A percentile compares a stretch with the other conserved stretches of the same genome.
These are phyloP conservation scores for Albula glossodonta DNA, from an alignment of 2,113 vertebrate genomes.

Conservation along the genomic window DNA sequence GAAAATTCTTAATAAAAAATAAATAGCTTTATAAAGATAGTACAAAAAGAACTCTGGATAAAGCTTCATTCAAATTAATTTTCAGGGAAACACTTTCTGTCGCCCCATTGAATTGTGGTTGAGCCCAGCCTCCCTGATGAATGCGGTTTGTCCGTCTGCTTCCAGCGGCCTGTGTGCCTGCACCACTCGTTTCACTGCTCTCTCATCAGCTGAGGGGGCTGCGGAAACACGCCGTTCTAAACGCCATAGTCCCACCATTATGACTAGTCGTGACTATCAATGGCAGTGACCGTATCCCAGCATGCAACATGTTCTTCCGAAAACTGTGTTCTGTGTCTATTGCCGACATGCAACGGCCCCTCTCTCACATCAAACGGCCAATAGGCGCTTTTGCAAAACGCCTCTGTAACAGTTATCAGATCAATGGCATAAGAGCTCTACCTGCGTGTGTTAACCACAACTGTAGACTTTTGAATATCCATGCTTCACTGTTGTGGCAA, in stretches of 20 bases:
- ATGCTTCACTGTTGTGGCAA: background rate
- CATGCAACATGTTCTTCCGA: background rate
- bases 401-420: background rate
- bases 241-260: background rate
- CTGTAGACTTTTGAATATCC: background rate
- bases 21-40: background rate
- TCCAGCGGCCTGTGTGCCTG: background rate
- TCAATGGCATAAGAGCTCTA: background rate
- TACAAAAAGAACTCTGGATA: background rate
- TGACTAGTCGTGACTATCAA: background rate
- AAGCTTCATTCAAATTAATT: background rate
- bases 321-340: background rate
- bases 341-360: background rate
- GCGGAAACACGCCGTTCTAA: background rate
- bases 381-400: background rate
- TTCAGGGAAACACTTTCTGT: background rate
- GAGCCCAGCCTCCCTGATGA: background rate
- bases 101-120: background rate
- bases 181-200: background rate
- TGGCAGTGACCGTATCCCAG: background rate
- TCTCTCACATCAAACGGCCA: background rate
- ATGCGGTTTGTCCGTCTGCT: background rate
- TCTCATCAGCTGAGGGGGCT: background rate
- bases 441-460: background rate
- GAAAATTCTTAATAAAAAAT: background rate